phyloP scores from a whole-genome alignment of 2,113 vertebrate genomes.

The Dipodomys spectabilis region DNA sequence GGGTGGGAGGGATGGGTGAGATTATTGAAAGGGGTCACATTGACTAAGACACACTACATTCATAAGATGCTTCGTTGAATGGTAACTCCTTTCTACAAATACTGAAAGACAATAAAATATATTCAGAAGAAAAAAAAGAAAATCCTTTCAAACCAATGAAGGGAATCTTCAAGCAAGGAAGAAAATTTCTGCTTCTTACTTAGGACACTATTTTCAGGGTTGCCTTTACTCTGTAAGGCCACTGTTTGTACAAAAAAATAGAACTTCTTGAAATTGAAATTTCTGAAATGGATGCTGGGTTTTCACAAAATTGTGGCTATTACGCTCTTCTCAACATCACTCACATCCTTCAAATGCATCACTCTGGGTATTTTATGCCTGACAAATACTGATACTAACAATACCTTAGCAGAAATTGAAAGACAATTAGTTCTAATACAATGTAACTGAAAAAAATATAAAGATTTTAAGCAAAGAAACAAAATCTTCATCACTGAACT shows the following conservation, averaged over 20 bases:
- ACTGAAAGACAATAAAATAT: too few relatives aligned
- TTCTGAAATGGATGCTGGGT: not conserved
- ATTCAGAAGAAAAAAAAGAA: too few relatives aligned
- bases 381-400: not conserved
- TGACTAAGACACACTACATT: too few relatives aligned
- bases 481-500: not conserved
- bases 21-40: too few relatives aligned
- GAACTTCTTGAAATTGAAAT: slow-evolving; percentile 11
- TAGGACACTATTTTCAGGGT: not conserved
- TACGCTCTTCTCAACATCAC: not conserved
- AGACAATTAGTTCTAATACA: not conserved
- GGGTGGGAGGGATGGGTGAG: too few relatives aligned
- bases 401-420: not conserved
- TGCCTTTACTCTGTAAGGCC: not conserved
- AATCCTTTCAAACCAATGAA: not conserved
- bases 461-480: not conserved
- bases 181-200: not conserved
- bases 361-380: not conserved
- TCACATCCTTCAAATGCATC: rapidly evolving
- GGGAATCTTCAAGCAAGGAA: not conserved
- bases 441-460: not conserved
- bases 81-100: too few relatives aligned
- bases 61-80: too few relatives aligned
- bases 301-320: not conserved
- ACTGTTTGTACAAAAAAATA: not conserved